Evolutionary conservation across 2,113 vertebrate genomes (phyloP).

Genomic region (Calidris pugnax): DNA sequence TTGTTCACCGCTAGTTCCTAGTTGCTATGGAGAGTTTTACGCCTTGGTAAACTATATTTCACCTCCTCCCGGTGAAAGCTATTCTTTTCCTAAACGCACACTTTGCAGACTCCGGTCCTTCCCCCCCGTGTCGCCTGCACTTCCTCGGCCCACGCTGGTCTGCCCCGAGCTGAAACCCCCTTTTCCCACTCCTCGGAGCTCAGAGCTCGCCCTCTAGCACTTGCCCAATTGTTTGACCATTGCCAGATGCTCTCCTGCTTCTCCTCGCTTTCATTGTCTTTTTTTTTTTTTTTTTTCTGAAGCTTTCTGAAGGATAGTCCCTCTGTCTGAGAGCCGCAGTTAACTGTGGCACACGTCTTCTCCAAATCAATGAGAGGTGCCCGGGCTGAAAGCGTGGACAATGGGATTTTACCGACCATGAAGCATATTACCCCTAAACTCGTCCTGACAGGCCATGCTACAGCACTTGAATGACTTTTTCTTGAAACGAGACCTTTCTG

Average conservation of each 20-base stretch:
- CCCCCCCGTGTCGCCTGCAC: background rate
- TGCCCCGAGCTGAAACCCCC: background rate
- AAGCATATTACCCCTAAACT: conserved; percentile 41
- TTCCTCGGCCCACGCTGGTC: background rate
- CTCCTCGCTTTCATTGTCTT: conserved; percentile 9
- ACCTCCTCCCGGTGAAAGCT: conserved; percentile 32
- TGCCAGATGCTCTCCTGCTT: conserved; percentile 48
- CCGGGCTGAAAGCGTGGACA: conserved; percentile 41
- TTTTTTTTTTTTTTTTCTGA: background rate
- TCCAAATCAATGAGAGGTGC: conserved; percentile 41
- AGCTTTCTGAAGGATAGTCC: background rate
- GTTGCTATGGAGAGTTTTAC: conserved; percentile 60
- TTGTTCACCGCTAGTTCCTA: conserved; percentile 31
- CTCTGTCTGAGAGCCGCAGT: background rate
- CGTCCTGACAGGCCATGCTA: conserved; percentile 41
- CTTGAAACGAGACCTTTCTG: conserved; percentile 29
- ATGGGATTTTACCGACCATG: conserved; percentile 53
- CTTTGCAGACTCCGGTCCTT: background rate
- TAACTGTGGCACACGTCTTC: conserved; percentile 62
- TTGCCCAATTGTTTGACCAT: conserved; percentile 21
- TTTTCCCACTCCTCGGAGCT: background rate
- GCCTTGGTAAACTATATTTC: conserved; percentile 53
- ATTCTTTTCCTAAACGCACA: background rate
- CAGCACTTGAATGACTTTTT: conserved; percentile 56
- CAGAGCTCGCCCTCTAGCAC: background rate